A percentile compares a stretch with the other conserved stretches of the same genome.
Conservation (phyloP, 2,888 invertebrate species). For the Phengaris alcon region DNA sequence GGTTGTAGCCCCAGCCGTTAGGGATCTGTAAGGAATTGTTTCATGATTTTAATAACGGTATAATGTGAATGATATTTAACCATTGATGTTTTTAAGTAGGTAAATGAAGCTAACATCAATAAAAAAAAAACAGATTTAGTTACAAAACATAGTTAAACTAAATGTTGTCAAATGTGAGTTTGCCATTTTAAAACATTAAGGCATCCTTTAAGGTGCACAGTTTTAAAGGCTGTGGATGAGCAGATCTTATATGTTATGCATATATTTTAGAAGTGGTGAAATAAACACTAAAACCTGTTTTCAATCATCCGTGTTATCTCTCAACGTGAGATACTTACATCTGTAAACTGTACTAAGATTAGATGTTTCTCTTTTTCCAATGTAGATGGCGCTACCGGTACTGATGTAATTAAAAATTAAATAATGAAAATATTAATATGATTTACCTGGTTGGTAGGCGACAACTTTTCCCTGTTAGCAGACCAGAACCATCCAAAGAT, state of each 20-base stretch:
- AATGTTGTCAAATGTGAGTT: not conserved
- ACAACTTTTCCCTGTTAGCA: slow-evolving; percentile 91
- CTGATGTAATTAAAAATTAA: too few species aligned
- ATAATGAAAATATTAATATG: too few species aligned
- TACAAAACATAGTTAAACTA: too few species aligned
- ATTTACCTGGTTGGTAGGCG: slow-evolving; percentile 85
- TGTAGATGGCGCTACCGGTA: slow-evolving; percentile 2
- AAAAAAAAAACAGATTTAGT: too few species aligned
- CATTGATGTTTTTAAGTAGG: not conserved
- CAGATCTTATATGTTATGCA: too few species aligned
- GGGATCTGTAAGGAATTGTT: slow-evolving; percentile 65
- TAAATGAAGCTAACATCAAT: not conserved
- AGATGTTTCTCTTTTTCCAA: not conserved
- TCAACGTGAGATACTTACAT: not conserved
- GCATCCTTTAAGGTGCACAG: not conserved
- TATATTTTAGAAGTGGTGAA: not conserved
- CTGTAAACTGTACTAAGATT: not conserved
- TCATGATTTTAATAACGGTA: not conserved
- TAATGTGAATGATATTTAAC: too few species aligned
- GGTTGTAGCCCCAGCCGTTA: slow-evolving; percentile 89
- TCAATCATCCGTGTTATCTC: not conserved
- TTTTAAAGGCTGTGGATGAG: too few species aligned
- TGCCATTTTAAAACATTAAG: not conserved
- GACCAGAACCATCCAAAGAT: slow-evolving; percentile 96
- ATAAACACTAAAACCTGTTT: not conserved